phyloP scores from a whole-genome alignment of 2,113 vertebrate genomes.

The Rallus limicola region DNA sequence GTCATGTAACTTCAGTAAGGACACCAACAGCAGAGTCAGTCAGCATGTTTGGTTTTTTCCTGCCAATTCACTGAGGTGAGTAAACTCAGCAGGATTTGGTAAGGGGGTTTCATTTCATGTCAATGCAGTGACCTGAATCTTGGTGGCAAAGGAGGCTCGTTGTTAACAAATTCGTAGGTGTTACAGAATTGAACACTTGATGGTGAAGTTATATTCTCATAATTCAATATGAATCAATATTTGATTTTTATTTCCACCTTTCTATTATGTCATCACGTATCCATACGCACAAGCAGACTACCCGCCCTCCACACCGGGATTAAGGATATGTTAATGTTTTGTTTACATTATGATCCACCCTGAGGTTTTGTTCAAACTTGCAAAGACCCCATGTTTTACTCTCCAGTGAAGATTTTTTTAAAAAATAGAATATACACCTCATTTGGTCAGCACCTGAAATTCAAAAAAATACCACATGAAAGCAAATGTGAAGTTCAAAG shows the following conservation, averaged over 20 bases:
- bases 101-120: background rate
- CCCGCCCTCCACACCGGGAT: background rate
- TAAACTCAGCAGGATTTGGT: background rate
- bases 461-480: constrained; percentile 16
- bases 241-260: background rate
- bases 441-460: background rate
- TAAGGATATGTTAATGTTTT: background rate
- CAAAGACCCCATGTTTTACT: background rate
- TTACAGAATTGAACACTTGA: background rate
- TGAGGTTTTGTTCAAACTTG: constrained; percentile 18
- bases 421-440: background rate
- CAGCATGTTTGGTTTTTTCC: background rate
- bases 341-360: background rate
- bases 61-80: background rate
- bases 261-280: background rate
- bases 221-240: background rate
- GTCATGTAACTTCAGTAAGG: background rate
- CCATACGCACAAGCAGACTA: background rate
- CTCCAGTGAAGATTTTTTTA: background rate
- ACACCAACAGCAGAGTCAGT: background rate
- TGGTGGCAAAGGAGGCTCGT: background rate
- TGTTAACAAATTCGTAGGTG: background rate
- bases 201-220: background rate
- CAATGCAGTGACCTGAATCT: background rate
- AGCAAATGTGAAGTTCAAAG: constrained; percentile 5